These are phyloP conservation scores for Littorina saxatilis DNA, from an alignment of 1,140 invertebrate species.

Conservation along the genomic window DNA sequence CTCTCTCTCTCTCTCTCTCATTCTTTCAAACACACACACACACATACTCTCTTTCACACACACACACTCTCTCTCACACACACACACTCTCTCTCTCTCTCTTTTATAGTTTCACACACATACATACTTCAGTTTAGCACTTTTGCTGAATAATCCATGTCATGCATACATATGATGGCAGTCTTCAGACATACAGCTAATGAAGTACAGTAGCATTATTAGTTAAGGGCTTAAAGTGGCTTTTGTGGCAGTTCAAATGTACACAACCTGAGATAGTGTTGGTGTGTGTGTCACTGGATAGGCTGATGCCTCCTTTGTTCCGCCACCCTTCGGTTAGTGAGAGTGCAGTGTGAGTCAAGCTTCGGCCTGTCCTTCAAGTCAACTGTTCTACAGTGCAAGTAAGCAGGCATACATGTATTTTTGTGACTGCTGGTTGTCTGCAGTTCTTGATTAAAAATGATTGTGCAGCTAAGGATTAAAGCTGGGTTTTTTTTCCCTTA, in stretches of 20 bases:
- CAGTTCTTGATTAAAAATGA: neutral
- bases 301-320: conserved; percentile 37
- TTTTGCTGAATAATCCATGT: neutral
- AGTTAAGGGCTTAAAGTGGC: neutral
- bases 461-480: neutral
- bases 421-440: neutral
- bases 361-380: neutral
- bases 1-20: too few species aligned
- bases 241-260: neutral
- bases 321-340: conserved; percentile 36
- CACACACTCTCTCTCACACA: too few species aligned
- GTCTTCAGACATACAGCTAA: neutral
- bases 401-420: neutral
- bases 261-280: neutral
- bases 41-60: too few species aligned
- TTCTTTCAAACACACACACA: too few species aligned
- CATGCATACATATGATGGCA: neutral
- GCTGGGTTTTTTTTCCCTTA: neutral
- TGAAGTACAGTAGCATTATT: neutral
- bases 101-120: too few species aligned
- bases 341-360: conserved; percentile 37
- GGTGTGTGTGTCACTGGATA: conserved; percentile 24
- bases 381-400: conserved; percentile 3
- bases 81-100: too few species aligned
- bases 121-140: too few species aligned